phyloP scores from a whole-genome alignment of 2,888 invertebrate species.

The Drosophila longiperda region DNA sequence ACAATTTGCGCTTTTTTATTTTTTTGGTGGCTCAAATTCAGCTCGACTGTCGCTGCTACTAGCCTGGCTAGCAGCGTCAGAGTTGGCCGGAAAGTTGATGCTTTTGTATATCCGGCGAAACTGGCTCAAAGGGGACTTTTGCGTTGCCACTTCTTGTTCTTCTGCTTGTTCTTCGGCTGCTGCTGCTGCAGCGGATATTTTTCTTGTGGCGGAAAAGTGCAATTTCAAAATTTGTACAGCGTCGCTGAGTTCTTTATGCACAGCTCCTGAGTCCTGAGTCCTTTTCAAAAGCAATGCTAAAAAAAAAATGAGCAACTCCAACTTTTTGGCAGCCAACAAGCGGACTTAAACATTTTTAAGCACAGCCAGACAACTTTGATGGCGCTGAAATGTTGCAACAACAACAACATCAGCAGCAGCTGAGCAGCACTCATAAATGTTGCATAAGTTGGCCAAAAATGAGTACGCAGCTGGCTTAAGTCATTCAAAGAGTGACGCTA shows the following conservation, averaged over 20 bases:
- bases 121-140: conserved; percentile 38
- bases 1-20: conserved; percentile 65
- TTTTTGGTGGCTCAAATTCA: conserved; percentile 30
- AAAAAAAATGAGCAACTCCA: conserved; percentile 58
- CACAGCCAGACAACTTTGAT: conserved; percentile 45
- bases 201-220: conserved; percentile 73
- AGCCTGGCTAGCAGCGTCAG: too few relatives aligned
- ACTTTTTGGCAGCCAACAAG: conserved; percentile 54
- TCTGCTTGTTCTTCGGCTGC: neutral
- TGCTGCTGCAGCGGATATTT: conserved; percentile 7
- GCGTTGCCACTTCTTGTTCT: conserved; percentile 11
- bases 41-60: conserved; percentile 35
- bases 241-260: conserved; percentile 43
- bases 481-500: conserved; percentile 55
- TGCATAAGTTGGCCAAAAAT: conserved; percentile 55
- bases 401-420: conserved; percentile 41
- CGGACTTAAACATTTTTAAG: conserved; percentile 44
- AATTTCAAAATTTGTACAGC: conserved; percentile 74
- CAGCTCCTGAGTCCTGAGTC: conserved; percentile 6
- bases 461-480: conserved; percentile 29
- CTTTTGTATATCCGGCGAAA: conserved; percentile 78
- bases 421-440: conserved; percentile 53
- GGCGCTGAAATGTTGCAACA: conserved; percentile 23
- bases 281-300: conserved; percentile 42
- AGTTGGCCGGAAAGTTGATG: conserved; percentile 78